These are phyloP conservation scores for Empis stercorea DNA, from an alignment of 2,888 invertebrate species.

Conservation along the genomic window DNA sequence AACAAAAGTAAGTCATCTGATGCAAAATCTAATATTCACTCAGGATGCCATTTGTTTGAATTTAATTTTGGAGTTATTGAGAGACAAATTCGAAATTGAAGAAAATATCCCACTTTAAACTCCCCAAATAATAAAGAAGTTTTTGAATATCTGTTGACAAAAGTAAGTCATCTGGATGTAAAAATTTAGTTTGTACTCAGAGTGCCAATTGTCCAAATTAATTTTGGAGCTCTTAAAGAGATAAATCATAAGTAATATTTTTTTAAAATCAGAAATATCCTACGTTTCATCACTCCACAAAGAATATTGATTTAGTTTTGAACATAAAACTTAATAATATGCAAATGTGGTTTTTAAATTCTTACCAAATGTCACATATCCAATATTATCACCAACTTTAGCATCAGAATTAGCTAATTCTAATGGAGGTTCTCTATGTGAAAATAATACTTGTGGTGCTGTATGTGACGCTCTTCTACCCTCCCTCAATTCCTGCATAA, in stretches of 20 bases:
- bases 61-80: neutral
- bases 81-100: too few species aligned
- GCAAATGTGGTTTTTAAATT: too few species aligned
- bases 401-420: slow-evolving; percentile 92
- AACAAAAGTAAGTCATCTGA: neutral
- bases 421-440: slow-evolving; percentile 91
- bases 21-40: neutral
- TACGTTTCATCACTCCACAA: slow-evolving; percentile 19
- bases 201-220: too few species aligned
- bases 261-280: slow-evolving; percentile 12
- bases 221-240: slow-evolving; percentile 10
- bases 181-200: too few species aligned
- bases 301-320: slow-evolving; percentile 1
- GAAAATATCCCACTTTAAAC: too few species aligned
- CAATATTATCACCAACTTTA: slow-evolving; percentile 89
- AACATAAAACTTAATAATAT: too few species aligned
- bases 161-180: too few species aligned
- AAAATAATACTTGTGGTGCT: slow-evolving; percentile 79
- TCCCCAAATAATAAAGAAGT: too few species aligned
- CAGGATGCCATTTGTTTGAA: neutral
- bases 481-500: slow-evolving; percentile 98
- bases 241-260: slow-evolving; percentile 7
- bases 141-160: too few species aligned
- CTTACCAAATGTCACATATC: slow-evolving; percentile 96
- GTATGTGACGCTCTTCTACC: slow-evolving; percentile 92